Base-by-base conservation (phyloP, 2,888 invertebrate genomes). In the Ornithoptera priamus region DNA sequence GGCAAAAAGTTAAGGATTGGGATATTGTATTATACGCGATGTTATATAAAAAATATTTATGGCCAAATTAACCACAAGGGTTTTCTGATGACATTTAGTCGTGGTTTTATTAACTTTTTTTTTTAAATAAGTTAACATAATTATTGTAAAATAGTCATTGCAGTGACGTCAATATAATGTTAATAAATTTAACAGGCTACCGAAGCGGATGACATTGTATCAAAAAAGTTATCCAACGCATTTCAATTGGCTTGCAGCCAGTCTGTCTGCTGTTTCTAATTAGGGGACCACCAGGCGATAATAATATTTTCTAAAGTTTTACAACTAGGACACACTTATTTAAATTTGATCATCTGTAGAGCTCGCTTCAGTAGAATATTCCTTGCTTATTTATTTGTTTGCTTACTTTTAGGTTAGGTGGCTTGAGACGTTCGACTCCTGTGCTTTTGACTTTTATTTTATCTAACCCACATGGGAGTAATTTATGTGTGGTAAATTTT, bases 201-300 rank as follows among this genome's bases (percentile, higher is more conserved):
- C 60, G 61, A 56, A 65, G 56, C 56, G 58, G 61, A 64, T 63
- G 67, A 64, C 57, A 70, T 36, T 62, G 63, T 60, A 70, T 18
- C 42, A 57, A 70, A 42, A 67, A 57, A 61, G 63, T 59, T 59
- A 39, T 56, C 24, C 60, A 53, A 62, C 59, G 60, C 62, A 59
- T 67, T 30, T 22, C 60, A 50, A 61, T 70, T 67, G 67, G 70
- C 63, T 67, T 46, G 3, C 8, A 50, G 60, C 67, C 67, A 67
- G 60, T 60, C 62, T 65, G 70, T 65, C 66, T 62, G 65, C 46
- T 42, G 57, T 50, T 53, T 64, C 70, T 60, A 67, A 60, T 65
- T 64, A 67, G 24, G n/a, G 56, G 17, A 56, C 39, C 17, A 3
- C n/a, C 39, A 10, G 56, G 57, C 24, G 8, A 39, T 36, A 57